Percentiles rank a stretch among this genome's conserved stretches.
Conservation (phyloP, 2,797 vertebrate species). For the Dipus sagitta region DNA sequence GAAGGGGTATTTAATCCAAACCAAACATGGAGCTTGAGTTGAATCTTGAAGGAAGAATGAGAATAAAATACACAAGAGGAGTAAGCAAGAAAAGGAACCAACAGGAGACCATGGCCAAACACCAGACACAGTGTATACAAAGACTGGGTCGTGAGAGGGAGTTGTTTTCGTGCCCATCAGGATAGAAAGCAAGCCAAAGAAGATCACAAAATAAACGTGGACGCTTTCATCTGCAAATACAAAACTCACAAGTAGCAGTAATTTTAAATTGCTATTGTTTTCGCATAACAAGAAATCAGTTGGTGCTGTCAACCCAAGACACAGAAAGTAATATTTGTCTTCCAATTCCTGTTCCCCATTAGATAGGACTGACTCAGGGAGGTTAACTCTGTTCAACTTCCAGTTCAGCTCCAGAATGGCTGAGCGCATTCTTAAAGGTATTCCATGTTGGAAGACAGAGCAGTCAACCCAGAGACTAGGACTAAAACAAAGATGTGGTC, state of each 20-base stretch:
- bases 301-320: background rate
- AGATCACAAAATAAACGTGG: background rate
- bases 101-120: background rate
- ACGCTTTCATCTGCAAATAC: background rate
- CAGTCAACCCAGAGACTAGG: background rate
- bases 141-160: background rate
- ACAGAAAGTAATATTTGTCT: background rate
- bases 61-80: background rate
- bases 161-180: background rate
- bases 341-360: background rate
- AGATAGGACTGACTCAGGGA: background rate
- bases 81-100: background rate
- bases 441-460: background rate
- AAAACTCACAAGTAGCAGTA: constrained; percentile 28
- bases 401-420: background rate
- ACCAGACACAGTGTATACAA: background rate
- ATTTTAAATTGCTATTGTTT: constrained; percentile 21
- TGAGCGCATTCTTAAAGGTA: background rate
- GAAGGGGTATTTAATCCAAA: constrained; percentile 1
- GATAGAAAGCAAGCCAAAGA: background rate
- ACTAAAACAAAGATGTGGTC: background rate
- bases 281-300: constrained; percentile 30
- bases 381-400: background rate
- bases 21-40: background rate
- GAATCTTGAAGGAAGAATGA: constrained; percentile 34